Evolutionary conservation across 2,888 invertebrate genomes (phyloP).

Genomic region (Clanis bilineata): DNA sequence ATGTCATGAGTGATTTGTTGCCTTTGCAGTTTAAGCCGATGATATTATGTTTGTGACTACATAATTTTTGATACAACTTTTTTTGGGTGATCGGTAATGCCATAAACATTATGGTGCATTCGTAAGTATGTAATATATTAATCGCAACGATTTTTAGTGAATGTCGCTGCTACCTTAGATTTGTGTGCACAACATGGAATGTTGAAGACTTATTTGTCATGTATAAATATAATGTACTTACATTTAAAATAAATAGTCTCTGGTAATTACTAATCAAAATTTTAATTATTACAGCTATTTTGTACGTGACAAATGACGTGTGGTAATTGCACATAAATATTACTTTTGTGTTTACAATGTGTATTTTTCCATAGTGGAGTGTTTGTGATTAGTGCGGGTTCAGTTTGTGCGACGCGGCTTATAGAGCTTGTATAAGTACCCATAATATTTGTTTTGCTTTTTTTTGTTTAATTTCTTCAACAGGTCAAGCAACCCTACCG

Average conservation of each 20-base stretch:
- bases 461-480: constrained; percentile 85
- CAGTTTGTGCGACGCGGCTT: constrained; percentile 59
- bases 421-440: constrained; percentile 65
- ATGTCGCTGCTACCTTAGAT: constrained; percentile 51
- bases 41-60: constrained; percentile 13
- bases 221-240: constrained; percentile 38
- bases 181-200: constrained; percentile 44
- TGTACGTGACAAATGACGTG: constrained; percentile 42
- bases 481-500: constrained; percentile 86
- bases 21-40: neutral
- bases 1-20: neutral
- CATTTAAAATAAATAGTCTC: neutral
- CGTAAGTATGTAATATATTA: constrained; percentile 32
- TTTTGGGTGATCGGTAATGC: constrained; percentile 56
- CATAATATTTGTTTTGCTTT: constrained; percentile 69
- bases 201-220: constrained; percentile 47
- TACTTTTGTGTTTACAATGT: constrained; percentile 42
- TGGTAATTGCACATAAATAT: constrained; percentile 28
- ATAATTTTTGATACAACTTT: constrained; percentile 15
- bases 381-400: constrained; percentile 57
- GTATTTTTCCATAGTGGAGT: constrained; percentile 37
- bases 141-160: constrained; percentile 47
- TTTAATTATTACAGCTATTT: constrained; percentile 6
- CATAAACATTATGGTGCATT: constrained; percentile 42
- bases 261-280: neutral